These are phyloP conservation scores for Mus minutoides DNA, from an alignment of 2,797 vertebrate genomes.

Conservation along the genomic window DNA sequence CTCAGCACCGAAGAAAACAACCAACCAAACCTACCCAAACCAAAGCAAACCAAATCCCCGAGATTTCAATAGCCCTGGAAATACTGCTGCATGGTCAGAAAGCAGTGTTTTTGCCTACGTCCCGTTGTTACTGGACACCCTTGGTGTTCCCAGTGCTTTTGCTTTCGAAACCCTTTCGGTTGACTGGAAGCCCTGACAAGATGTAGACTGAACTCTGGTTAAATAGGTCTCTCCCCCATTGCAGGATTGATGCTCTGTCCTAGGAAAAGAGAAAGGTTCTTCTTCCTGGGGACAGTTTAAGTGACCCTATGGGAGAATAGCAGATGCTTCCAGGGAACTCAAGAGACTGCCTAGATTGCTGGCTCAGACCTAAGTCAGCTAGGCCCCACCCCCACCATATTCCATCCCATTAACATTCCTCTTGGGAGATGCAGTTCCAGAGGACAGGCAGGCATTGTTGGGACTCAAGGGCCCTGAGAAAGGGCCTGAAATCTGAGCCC, in stretches of 20 bases:
- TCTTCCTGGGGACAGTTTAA: not conserved
- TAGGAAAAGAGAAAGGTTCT: constrained; percentile 56
- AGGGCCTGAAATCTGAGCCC: constrained; percentile 81
- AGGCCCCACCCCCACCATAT: constrained; percentile 38
- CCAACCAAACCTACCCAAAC: not conserved
- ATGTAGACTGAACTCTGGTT: not conserved
- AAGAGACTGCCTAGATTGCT: constrained; percentile 9
- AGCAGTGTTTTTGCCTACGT: not conserved
- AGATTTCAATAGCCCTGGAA: not conserved
- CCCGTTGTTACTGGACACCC: not conserved
- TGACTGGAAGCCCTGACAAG: not conserved
- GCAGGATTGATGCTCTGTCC: rapidly evolving
- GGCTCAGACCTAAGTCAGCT: not conserved
- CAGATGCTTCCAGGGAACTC: constrained; percentile 35
- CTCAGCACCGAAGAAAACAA: not conserved
- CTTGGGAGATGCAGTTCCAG: constrained; percentile 71
- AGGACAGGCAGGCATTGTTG: constrained; percentile 84
- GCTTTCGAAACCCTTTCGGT: constrained; percentile 38
- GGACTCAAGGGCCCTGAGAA: constrained; percentile 48
- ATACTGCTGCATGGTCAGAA: not conserved
- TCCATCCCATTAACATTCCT: constrained; percentile 85
- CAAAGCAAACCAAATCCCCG: not conserved
- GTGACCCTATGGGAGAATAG: constrained; percentile 53
- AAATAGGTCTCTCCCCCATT: not conserved
- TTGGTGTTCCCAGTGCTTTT: not conserved